Base-by-base conservation (phyloP, 1,140 invertebrate genomes). In the roundworm (Caenorhabditis elegans) region DNA sequence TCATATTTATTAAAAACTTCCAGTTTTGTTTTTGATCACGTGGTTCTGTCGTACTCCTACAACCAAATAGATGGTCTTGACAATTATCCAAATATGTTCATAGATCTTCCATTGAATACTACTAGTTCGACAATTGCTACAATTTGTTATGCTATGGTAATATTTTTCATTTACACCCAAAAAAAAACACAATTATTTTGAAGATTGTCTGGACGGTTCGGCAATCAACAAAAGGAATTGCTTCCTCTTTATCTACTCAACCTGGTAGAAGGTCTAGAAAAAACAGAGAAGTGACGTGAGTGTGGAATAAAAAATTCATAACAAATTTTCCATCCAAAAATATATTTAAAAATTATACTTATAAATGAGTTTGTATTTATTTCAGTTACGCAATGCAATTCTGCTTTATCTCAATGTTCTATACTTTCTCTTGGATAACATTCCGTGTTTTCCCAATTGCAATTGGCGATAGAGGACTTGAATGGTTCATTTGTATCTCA, bases 391-490 rank as follows among this genome's bases (percentile, higher is more conserved):
- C 78, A 3, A 47, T 79, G 49, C 78, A 79, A 43, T 79, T 79
- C 78, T 79, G 48, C 19, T 51, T 53, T 51, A 79, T 79, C 51
- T 79, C 78, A 15, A 55, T 79, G 78, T 79, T 79, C 51, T 53
- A 79, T 22, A 51, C 51, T 3, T 43, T 79, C 39, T 51, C 78
- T 13, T 79, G 78, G 78, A 79, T 53, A 0, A 55, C 78, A 1
- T 51, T 79, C 36, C 78, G 78, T 39, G 31, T 79, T n/a, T 47
- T 79, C 8, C 78, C 78, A 24, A 24, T 36, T 3, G 34, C 31
- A 1, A 60, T 48, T 13, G 34, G 31, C 5, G 36, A 60, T 13
- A 55, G 28, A 24, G 49, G 53, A 10, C 28, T 49, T n/a, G 78
- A 79, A 53, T 55, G 51, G 31, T 79, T 79, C 3, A 22, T 60